phyloP scores from a whole-genome alignment of 2,797 vertebrate species.

The Macropus fuliginosus region DNA sequence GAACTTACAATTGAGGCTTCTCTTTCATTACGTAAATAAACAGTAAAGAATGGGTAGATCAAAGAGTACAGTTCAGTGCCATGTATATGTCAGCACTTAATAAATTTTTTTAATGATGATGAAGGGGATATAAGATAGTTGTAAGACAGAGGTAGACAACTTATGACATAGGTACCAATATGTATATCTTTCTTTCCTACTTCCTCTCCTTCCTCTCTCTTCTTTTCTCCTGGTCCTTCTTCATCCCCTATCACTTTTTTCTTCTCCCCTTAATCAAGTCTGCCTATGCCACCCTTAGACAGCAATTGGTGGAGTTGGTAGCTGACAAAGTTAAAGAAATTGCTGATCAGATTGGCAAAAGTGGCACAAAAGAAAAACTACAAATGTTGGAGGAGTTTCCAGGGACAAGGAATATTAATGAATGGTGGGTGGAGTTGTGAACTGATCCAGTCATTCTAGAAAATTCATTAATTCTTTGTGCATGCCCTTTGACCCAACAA shows the following conservation, averaged over 20 bases:
- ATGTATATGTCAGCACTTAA: fast-evolving
- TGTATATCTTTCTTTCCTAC: background rate
- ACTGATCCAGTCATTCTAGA: background rate
- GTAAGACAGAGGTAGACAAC: background rate
- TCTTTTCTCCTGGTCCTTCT: background rate
- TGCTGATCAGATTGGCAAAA: background rate
- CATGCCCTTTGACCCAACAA: background rate
- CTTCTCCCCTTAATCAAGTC: background rate
- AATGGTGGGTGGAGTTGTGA: background rate
- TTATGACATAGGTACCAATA: fast-evolving
- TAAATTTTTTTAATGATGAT: background rate
- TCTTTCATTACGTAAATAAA: background rate
- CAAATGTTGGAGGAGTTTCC: background rate
- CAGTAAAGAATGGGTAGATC: background rate
- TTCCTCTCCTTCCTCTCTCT: background rate
- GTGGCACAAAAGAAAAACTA: background rate
- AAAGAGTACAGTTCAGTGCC: background rate
- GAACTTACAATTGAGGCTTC: background rate
- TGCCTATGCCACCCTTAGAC: background rate
- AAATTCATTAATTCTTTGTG: background rate
- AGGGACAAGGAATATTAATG: background rate
- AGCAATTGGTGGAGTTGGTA: background rate
- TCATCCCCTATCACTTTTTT: background rate
- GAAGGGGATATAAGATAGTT: fast-evolving
- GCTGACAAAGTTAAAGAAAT: background rate